Base-by-base conservation (phyloP, 2,888 invertebrate species). In the Chironomus riparius region DNA sequence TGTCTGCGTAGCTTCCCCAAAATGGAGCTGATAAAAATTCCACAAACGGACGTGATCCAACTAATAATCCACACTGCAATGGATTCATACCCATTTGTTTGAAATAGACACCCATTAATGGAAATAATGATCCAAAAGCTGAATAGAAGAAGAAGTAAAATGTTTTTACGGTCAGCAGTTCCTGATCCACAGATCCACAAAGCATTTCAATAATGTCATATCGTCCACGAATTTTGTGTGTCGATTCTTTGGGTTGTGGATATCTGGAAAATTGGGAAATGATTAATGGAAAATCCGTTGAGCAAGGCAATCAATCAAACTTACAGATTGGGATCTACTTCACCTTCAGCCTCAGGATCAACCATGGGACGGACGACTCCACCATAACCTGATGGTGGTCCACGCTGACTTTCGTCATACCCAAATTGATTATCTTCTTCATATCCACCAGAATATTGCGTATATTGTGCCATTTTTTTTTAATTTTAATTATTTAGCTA, bases 121-220 rank as follows among this genome's bases (percentile, higher is more conserved):
- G 99, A 83, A 98, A 99, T 15, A 99, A 88, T 0, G 97, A 97
- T 5, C 99, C 99, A 83, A 99, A 99, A 1, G 98, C 98, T 62
- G 98, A 96, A 85, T 98, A 99, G 86, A 98, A 99, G 88, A 98
- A 98, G 86, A 99, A 98, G 84, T 99, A 99, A 85, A 99, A 99
- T 22, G 95, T 92, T 85, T 99, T 98, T 79, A 97, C 96, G 76
- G 97, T 92, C 79, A 98, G 88, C 74, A 99, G 86, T 83, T 97
- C 96, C 80, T 93, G 93, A 83, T 97, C 95, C 61, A 95, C 91
- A 48, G 91, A 86, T 0, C 93, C 92, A 47, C 94, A 92, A 78
- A 95, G 83, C 84, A 91, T 88, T 86, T 95, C 95, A 79, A 95
- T 84, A 79, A 95, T 82, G 83, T 95, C 95, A 79, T 92, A 90